phyloP scores from a whole-genome alignment of 2,113 vertebrate species.

The Phylloscopus whistleri region DNA sequence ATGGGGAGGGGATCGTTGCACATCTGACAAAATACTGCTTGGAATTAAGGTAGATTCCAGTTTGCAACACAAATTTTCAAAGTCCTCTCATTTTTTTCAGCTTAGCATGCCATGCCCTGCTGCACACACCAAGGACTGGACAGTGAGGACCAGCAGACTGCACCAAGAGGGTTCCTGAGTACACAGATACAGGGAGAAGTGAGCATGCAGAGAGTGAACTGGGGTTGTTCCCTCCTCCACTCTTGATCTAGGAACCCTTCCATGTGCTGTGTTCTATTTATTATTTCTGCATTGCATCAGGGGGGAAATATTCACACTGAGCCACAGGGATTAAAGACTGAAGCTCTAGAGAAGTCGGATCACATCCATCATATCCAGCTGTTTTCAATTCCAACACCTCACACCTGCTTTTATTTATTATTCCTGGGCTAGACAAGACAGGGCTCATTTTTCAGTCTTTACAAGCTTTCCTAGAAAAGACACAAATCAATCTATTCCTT shows the following conservation, averaged over 20 bases:
- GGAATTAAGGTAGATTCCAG: not conserved
- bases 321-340: constrained; percentile 73
- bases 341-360: constrained; percentile 71
- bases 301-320: constrained; percentile 72
- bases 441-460: constrained; percentile 69
- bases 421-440: constrained; percentile 67
- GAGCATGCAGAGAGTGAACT: not conserved
- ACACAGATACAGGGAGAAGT: not conserved
- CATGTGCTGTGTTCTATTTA: constrained; percentile 71
- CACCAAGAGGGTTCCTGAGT: not conserved
- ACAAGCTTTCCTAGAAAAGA: constrained; percentile 55
- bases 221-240: not conserved
- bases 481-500: not conserved
- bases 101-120: not conserved
- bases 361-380: constrained; percentile 75
- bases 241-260: constrained; percentile 62
- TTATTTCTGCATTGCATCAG: constrained; percentile 76
- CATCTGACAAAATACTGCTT: not conserved
- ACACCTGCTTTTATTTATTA: constrained; percentile 85
- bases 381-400: constrained; percentile 69
- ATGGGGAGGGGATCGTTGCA: not conserved
- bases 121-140: not conserved
- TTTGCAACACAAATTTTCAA: not conserved
- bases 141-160: not conserved
- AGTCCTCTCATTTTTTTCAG: not conserved